Conservation (phyloP, 2,888 invertebrate genomes). For the Oligia fasciuncula region DNA sequence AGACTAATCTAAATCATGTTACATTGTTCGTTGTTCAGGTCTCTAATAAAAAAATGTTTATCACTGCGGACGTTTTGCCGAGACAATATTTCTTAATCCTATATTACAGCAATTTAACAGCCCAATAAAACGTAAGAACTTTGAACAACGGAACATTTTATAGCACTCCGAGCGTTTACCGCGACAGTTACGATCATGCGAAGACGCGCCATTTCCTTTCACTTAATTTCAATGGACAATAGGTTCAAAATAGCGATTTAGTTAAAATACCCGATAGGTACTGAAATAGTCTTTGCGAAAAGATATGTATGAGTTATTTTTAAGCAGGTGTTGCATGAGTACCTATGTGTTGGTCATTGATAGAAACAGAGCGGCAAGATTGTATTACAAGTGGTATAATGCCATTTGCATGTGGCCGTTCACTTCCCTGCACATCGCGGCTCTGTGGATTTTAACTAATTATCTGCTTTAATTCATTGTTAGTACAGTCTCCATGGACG, state of each 20-base stretch:
- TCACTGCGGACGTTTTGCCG: slow-evolving; percentile 14
- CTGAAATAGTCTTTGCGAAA: slow-evolving; percentile 17
- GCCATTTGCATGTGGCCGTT: slow-evolving; percentile 67
- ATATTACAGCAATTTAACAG: slow-evolving; percentile 43
- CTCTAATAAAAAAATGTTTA: slow-evolving; percentile 29
- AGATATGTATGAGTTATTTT: slow-evolving; percentile 37
- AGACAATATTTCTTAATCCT: slow-evolving; percentile 56
- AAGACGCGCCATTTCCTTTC: slow-evolving; percentile 54
- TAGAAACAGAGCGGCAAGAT: slow-evolving; percentile 74
- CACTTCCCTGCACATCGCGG: slow-evolving; percentile 63
- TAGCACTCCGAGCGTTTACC: slow-evolving; percentile 25
- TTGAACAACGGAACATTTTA: slow-evolving; percentile 49
- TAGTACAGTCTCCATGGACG: slow-evolving; percentile 13
- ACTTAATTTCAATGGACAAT: slow-evolving; percentile 42
- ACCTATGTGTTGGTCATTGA: slow-evolving; percentile 54
- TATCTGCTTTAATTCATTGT: slow-evolving; percentile 48
- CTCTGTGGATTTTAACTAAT: slow-evolving; percentile 56
- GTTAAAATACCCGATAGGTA: slow-evolving; percentile 12
- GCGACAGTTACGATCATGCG: slow-evolving; percentile 31
- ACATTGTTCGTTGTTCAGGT: slow-evolving; percentile 36
- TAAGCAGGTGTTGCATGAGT: slow-evolving; percentile 58
- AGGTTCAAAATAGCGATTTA: slow-evolving; percentile 26
- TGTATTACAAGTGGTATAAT: slow-evolving; percentile 63
- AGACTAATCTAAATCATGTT: slow-evolving; percentile 44
- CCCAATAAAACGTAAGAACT: slow-evolving; percentile 57